phyloP scores from a whole-genome alignment of 2,797 vertebrate species.

The Myotis planiceps region DNA sequence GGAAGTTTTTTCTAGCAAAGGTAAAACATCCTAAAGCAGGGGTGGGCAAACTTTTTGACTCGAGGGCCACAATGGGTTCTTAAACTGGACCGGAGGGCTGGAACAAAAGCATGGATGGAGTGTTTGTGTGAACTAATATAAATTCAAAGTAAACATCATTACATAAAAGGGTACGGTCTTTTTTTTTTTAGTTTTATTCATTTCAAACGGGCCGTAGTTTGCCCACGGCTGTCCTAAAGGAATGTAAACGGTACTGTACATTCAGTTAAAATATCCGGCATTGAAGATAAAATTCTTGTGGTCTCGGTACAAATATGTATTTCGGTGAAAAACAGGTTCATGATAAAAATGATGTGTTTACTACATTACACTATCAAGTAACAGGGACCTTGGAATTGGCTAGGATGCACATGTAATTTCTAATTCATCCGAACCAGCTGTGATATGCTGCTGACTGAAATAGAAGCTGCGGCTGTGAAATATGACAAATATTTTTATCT shows the following conservation, averaged over 20 bases:
- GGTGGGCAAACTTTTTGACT: too few species aligned
- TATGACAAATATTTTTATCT: constrained; percentile 34
- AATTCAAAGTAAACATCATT: too few species aligned
- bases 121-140: too few species aligned
- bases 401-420: neutral
- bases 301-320: neutral
- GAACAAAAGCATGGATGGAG: too few species aligned
- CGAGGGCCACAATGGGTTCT: too few species aligned
- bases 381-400: neutral
- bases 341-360: constrained; percentile 9
- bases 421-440: constrained; percentile 32
- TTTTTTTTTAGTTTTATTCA: too few species aligned
- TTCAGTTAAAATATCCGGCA: constrained; percentile 38
- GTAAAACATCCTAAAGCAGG: neutral
- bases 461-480: neutral
- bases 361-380: constrained; percentile 19
- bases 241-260: neutral
- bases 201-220: too few species aligned
- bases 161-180: too few species aligned
- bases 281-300: constrained; percentile 13
- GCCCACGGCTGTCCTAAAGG: neutral
- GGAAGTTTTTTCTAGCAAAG: constrained; percentile 24
- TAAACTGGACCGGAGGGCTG: too few species aligned
- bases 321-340: constrained; percentile 26
- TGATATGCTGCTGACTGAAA: neutral